A percentile compares a stretch with the other conserved stretches of the same genome.
Evolutionary conservation across 2,888 invertebrate species (phyloP).

Genomic region (Leucophenga maculata): DNA sequence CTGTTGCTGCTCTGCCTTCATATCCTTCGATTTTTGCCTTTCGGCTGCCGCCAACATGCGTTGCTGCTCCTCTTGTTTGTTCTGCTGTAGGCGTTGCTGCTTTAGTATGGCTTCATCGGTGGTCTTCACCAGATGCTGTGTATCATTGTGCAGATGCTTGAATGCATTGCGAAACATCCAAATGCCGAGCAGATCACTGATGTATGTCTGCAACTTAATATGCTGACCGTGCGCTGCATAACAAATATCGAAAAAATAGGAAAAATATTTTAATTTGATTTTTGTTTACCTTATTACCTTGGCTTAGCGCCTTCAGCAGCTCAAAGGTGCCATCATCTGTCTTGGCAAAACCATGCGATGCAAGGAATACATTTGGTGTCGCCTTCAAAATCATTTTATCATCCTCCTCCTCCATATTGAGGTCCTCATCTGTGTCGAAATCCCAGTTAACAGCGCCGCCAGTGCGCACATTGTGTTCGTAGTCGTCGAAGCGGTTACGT

Average conservation of each 20-base stretch:
- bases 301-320: too few relatives aligned
- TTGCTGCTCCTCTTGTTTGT: too few relatives aligned
- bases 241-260: too few relatives aligned
- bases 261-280: too few relatives aligned
- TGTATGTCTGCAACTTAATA: not conserved
- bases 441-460: not conserved
- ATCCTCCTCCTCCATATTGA: not conserved
- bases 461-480: not conserved
- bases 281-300: too few relatives aligned
- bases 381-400: not conserved
- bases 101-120: too few relatives aligned
- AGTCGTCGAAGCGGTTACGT: not conserved
- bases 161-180: not conserved
- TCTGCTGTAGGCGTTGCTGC: too few relatives aligned
- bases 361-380: not conserved
- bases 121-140: too few relatives aligned
- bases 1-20: too few relatives aligned
- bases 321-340: too few relatives aligned
- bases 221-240: not conserved
- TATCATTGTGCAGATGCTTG: not conserved
- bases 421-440: not conserved
- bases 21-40: too few relatives aligned
- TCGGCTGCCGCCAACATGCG: too few relatives aligned
- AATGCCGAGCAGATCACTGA: not conserved
- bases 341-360: not conserved